Conservation (phyloP, 2,888 invertebrate genomes). For the Cheilosia pagana region DNA sequence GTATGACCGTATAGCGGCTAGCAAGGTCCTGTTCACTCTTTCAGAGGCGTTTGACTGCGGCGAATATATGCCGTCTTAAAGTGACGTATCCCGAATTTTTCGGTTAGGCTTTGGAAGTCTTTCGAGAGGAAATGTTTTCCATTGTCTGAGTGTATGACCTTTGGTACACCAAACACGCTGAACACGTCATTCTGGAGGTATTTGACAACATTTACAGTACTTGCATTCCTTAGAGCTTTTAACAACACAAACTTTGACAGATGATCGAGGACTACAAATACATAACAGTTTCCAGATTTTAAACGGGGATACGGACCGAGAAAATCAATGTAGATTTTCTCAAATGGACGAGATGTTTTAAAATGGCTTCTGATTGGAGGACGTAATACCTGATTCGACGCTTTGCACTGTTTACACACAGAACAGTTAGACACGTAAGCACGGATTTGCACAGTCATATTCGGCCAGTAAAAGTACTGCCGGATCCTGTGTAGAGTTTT, state of each 20-base stretch:
- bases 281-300: no score
- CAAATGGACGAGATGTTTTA: background rate
- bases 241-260: no score
- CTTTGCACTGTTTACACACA: background rate
- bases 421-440: no score
- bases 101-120: conserved; percentile 57
- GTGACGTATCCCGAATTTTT: background rate
- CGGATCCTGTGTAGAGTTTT: conserved; percentile 35
- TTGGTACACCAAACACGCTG: no score
- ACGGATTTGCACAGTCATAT: conserved; percentile 8
- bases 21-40: background rate
- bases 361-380: background rate
- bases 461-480: conserved; percentile 11
- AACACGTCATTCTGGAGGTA: no score
- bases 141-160: conserved; percentile 74
- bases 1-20: background rate
- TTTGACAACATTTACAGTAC: no score
- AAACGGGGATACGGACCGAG: no score
- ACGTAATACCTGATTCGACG: conserved; percentile 1
- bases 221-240: no score
- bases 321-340: background rate
- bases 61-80: conserved; percentile 42
- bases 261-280: no score
- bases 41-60: background rate
- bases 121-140: conserved; percentile 75